Evolutionary conservation across 2,888 invertebrate species (phyloP).

Genomic region (Aphidoletes aphidimyza): DNA sequence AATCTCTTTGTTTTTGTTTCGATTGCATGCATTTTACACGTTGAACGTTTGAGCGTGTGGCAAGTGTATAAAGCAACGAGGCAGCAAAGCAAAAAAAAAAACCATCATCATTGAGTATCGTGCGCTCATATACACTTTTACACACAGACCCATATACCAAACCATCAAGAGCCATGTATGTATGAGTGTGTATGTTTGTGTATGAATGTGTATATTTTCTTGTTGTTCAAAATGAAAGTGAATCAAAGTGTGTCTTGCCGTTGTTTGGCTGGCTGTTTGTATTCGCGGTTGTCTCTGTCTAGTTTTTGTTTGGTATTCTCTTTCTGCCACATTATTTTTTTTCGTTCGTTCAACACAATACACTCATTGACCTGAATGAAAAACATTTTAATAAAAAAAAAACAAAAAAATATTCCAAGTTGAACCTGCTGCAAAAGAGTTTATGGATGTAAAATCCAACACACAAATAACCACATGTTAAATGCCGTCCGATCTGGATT

Average conservation of each 20-base stretch:
- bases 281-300: constrained; percentile 6
- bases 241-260: not conserved
- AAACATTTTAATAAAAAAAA: not conserved
- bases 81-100: constrained; percentile 12
- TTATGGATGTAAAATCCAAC: not conserved
- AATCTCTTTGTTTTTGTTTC: constrained; percentile 22
- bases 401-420: not conserved
- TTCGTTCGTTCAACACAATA: constrained; percentile 20
- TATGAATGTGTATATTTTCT: not conserved
- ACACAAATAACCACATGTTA: not conserved
- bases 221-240: constrained; percentile 17
- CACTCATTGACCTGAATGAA: constrained; percentile 51
- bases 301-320: too few relatives aligned
- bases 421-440: not conserved
- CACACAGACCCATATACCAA: not conserved
- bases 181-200: not conserved
- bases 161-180: not conserved
- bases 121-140: too few relatives aligned
- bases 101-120: constrained; percentile 40
- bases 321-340: not conserved
- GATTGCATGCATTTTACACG: not conserved
- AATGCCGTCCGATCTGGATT: not conserved
- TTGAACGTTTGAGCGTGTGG: constrained; percentile 9
- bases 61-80: not conserved
- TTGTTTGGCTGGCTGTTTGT: not conserved